Base-by-base conservation (phyloP, 1,140 invertebrate species). In the Asbolus verrucosus region DNA sequence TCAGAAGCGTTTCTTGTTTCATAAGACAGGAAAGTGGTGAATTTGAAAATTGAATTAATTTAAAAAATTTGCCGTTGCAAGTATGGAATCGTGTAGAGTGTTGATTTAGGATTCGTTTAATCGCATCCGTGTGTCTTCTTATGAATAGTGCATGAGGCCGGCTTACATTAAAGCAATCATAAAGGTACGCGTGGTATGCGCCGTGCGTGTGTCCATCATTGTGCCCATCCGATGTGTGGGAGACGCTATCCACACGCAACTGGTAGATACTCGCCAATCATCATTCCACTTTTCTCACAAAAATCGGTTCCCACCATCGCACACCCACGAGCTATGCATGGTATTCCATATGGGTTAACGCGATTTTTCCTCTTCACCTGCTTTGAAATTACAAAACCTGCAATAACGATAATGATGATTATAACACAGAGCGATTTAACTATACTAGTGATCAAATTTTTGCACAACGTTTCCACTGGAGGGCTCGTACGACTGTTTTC, bases 221-320 rank as follows among this genome's bases (percentile, higher is more conserved):
- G 59, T 71, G 59, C 61, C 66, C 62, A 68, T 61, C 46, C 19
- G 27, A 6, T 71, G 62, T 70, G 70, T 71, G 70, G 70, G 70
- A 71, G 70, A 71, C 63, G 38, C 13, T 62, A 43, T 46, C 27
- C 59, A 54, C 70, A 71, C 70, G 70, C 69, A 70, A 60, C 13
- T 38, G 43, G 33, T 54, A 54, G 46, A 30, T 54, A 59, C 54
- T 72, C 65, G 70, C 70, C 65, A 72, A 72, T 72, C 71, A 69
- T 72, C 67, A 72, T 72, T 72, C 71, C 71, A 72, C 61, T 65
- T 69, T 72, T 72, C 71, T 69, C 66, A 72, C 71, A 72, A 72
- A 72, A 72, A 69, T 69, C 65, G 33, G 60, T 67, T 54, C 62
- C 61, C 50, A 63, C 60, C 41, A 65, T 5, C 33, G 15, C 61